Evolutionary conservation across 2,888 invertebrate species (phyloP).

Genomic region (Pachliopta kotzebuea): DNA sequence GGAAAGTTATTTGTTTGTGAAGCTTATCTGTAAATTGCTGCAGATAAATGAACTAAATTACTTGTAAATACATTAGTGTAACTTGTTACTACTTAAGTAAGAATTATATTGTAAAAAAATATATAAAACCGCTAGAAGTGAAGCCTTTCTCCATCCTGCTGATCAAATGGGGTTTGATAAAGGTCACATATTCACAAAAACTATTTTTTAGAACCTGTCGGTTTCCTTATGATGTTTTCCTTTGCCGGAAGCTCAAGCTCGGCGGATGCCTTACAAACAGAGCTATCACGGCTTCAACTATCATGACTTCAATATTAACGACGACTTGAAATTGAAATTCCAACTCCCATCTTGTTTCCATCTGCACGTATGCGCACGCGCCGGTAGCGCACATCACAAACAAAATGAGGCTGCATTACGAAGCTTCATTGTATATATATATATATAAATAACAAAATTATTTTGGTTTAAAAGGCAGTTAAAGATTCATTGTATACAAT

Average conservation of each 20-base stretch:
- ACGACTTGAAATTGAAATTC: conserved; percentile 45
- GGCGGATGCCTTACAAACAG: too few species aligned
- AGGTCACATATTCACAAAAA: too few species aligned
- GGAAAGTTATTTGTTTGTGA: conserved; percentile 38
- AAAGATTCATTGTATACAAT: too few species aligned
- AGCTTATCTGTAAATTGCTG: conserved; percentile 29
- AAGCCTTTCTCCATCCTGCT: too few species aligned
- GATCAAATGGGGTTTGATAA: too few species aligned
- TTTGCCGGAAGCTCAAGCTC: too few species aligned
- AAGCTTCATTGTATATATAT: background rate
- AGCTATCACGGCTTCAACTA: background rate
- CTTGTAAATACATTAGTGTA: background rate
- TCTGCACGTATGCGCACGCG: conserved; percentile 43
- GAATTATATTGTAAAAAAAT: too few species aligned
- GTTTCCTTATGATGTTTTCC: too few species aligned
- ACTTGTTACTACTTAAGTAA: too few species aligned
- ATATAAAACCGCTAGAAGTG: too few species aligned
- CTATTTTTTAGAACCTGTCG: too few species aligned
- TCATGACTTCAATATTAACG: conserved; percentile 41
- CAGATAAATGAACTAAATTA: conserved; percentile 27
- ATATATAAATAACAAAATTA: background rate
- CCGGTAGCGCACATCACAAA: conserved; percentile 40
- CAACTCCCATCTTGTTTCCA: conserved; percentile 41
- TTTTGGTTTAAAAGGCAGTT: background rate
- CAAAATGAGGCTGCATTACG: conserved; percentile 14